phyloP scores from a whole-genome alignment of 1,140 invertebrate species.

The Drosophila cardini region DNA sequence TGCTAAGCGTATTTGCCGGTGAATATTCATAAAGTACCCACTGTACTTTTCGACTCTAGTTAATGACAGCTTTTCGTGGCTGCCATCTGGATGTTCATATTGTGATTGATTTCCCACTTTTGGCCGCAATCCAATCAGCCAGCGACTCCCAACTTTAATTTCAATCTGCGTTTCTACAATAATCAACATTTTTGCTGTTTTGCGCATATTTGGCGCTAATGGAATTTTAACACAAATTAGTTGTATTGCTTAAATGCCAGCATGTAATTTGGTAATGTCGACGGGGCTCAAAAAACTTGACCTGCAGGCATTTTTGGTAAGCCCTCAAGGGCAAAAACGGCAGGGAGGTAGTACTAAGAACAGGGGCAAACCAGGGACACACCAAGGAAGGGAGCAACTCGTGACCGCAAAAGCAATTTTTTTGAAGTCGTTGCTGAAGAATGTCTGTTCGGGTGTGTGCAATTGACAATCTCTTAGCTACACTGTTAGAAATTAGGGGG shows the following conservation, averaged over 20 bases:
- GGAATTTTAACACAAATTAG: conserved; percentile 78
- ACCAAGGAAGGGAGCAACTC: not conserved
- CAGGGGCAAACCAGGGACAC: not conserved
- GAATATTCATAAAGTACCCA: not conserved
- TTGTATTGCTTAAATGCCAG: conserved; percentile 69
- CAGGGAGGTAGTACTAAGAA: not conserved
- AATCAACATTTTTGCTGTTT: not conserved
- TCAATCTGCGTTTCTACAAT: not conserved
- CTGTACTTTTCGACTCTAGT: not conserved
- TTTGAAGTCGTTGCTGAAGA: not conserved
- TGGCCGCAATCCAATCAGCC: not conserved
- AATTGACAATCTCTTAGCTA: conserved; percentile 40
- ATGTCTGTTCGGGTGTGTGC: conserved; percentile 16
- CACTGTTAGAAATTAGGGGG: too few relatives aligned
- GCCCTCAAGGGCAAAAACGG: not conserved
- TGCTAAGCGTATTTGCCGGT: too few relatives aligned
- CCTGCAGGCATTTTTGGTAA: conserved; percentile 34
- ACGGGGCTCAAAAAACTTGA: conserved; percentile 36
- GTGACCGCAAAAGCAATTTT: conserved; percentile 50
- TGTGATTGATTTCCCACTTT: not conserved
- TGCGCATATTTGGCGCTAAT: conserved; percentile 10
- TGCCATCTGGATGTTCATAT: not conserved
- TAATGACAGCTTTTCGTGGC: not conserved
- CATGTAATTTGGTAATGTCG: conserved; percentile 56
- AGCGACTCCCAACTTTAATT: not conserved